Evolutionary conservation across 2,113 vertebrate genomes (phyloP).

Genomic region (Paradisaea rubra): DNA sequence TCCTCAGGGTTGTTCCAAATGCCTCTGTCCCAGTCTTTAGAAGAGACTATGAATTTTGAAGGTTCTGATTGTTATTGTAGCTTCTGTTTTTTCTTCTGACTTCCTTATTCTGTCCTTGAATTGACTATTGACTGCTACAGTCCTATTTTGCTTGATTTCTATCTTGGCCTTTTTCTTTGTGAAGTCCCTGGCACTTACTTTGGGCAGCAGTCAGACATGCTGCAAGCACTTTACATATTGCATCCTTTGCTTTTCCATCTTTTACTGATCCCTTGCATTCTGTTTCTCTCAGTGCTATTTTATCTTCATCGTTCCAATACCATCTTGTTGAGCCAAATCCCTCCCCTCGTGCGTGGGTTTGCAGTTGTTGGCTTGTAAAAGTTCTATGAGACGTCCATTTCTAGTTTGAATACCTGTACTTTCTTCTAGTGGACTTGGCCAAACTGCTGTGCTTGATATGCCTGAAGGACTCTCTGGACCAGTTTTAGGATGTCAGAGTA

Average conservation of each 20-base stretch:
- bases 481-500: not conserved
- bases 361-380: not conserved
- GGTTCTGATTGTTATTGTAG: not conserved
- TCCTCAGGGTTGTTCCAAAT: not conserved
- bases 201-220: not conserved
- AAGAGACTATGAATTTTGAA: not conserved
- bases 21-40: not conserved
- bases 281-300: not conserved
- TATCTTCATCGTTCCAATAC: not conserved
- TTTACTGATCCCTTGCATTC: not conserved
- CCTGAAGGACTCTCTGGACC: not conserved
- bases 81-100: not conserved
- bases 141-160: not conserved
- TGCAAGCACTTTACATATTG: not conserved
- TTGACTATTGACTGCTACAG: not conserved
- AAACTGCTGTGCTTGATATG: not conserved
- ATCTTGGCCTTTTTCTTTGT: not conserved
- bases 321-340: not conserved
- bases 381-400: rapidly evolving
- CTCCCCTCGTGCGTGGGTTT: rapidly evolving
- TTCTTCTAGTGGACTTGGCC: not conserved
- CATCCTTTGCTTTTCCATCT: not conserved
- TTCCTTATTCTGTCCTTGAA: not conserved
- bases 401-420: not conserved
- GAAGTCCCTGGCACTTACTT: not conserved